These are phyloP conservation scores for Criorhina ranunculi DNA, from an alignment of 2,888 invertebrate species.

Conservation along the genomic window DNA sequence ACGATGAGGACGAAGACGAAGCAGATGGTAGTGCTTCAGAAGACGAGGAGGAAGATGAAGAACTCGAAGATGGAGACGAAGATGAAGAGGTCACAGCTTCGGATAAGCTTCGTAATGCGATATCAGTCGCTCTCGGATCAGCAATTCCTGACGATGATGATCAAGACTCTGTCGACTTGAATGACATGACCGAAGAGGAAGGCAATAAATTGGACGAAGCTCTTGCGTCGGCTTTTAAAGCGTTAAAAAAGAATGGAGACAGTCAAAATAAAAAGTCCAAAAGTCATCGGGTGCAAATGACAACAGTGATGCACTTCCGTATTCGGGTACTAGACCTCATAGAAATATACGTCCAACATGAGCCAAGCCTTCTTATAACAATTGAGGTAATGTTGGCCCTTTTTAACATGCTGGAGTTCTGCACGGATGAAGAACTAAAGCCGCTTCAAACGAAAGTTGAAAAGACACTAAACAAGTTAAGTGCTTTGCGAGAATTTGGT, in stretches of 20 bases:
- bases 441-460: constrained; percentile 88
- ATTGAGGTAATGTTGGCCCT: constrained; percentile 89
- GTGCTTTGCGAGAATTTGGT: constrained; percentile 77
- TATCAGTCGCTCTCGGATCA: constrained; percentile 87
- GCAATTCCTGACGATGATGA: constrained; percentile 86
- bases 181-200: constrained; percentile 91
- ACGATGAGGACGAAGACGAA: constrained; percentile 84
- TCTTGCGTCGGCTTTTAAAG: constrained; percentile 89
- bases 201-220: constrained; percentile 90
- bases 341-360: constrained; percentile 89
- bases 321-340: constrained; percentile 90
- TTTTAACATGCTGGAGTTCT: constrained; percentile 88
- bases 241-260: constrained; percentile 79
- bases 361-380: constrained; percentile 88
- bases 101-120: constrained; percentile 89
- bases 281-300: constrained; percentile 87
- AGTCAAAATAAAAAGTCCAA: constrained; percentile 85
- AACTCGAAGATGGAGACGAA: constrained; percentile 84
- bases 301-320: constrained; percentile 89
- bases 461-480: constrained; percentile 80
- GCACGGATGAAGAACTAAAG: constrained; percentile 88
- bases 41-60: constrained; percentile 83
- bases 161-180: constrained; percentile 89
- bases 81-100: constrained; percentile 88
- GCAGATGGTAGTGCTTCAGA: constrained; percentile 47